A percentile compares a stretch with the other conserved stretches of the same genome.
These are phyloP conservation scores for Silurus lanzhouensis DNA, from an alignment of 2,797 vertebrate species.

Conservation along the genomic window DNA sequence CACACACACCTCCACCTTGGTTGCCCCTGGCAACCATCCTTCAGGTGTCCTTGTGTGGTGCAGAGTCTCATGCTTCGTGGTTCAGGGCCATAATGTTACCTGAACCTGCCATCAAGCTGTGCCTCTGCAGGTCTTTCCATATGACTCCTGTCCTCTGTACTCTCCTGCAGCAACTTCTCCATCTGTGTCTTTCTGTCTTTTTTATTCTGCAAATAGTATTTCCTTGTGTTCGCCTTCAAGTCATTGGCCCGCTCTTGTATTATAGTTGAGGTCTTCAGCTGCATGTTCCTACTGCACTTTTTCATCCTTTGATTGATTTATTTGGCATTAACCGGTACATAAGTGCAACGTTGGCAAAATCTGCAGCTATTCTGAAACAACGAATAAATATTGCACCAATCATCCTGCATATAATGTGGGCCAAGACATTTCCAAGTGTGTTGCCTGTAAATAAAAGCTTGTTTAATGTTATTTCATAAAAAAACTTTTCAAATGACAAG, in stretches of 20 bases:
- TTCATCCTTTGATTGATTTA: not conserved
- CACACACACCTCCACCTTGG: conserved; percentile 24
- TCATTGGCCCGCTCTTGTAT: not conserved
- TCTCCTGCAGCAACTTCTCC: not conserved
- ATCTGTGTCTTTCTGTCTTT: not conserved
- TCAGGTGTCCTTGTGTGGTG: conserved; percentile 49
- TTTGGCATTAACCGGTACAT: not conserved
- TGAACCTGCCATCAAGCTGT: conserved; percentile 29
- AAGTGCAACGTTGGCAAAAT: not conserved
- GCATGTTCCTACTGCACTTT: not conserved
- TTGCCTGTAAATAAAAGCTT: not conserved
- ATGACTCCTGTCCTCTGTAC: not conserved
- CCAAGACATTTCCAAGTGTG: not conserved
- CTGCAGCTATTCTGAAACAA: not conserved
- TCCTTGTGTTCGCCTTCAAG: not conserved
- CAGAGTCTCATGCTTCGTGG: conserved; percentile 7
- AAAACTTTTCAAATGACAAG: not conserved
- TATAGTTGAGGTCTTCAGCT: not conserved
- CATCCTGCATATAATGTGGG: not conserved
- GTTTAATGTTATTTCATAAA: not conserved
- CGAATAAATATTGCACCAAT: not conserved
- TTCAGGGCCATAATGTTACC: conserved; percentile 13
- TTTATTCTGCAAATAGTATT: not conserved
- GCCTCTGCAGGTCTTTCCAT: not conserved
- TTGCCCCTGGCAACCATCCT: conserved; percentile 56